Percentiles rank a stretch among this genome's conserved stretches.
Conservation (phyloP, 2,113 vertebrate species). For the Clinocottus analis region DNA sequence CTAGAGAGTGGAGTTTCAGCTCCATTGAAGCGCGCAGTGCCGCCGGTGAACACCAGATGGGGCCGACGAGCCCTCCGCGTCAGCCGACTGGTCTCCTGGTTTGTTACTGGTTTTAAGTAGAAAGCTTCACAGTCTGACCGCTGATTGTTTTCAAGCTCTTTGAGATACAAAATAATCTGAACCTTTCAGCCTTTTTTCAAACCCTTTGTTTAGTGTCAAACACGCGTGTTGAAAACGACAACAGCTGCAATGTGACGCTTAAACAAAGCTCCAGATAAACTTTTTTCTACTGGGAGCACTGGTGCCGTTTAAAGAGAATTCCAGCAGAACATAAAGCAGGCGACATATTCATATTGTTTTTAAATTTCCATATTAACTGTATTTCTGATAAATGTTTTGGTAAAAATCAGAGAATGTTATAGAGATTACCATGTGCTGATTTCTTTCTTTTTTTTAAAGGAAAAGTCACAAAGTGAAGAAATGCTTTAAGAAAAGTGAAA, state of each 20-base stretch:
- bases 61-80: constrained; percentile 31
- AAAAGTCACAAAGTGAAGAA: too few species aligned
- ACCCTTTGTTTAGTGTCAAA: constrained; percentile 2
- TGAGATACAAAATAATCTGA: neutral
- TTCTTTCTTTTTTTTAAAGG: too few species aligned
- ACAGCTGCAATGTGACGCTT: neutral
- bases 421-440: too few species aligned
- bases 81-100: neutral
- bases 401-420: too few species aligned
- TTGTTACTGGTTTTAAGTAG: neutral
- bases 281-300: too few species aligned
- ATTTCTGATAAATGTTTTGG: too few species aligned
- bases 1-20: neutral
- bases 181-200: neutral
- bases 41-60: constrained; percentile 55
- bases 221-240: neutral
- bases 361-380: too few species aligned
- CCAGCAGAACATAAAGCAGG: too few species aligned
- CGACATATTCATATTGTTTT: too few species aligned
- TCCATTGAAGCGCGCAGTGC: neutral
- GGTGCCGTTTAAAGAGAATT: too few species aligned
- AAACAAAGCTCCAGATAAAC: too few species aligned
- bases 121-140: neutral
- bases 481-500: too few species aligned
- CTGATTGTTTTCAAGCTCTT: neutral